These are phyloP conservation scores for Thryonomys swinderianus DNA, from an alignment of 2,113 vertebrate species.

Conservation along the genomic window DNA sequence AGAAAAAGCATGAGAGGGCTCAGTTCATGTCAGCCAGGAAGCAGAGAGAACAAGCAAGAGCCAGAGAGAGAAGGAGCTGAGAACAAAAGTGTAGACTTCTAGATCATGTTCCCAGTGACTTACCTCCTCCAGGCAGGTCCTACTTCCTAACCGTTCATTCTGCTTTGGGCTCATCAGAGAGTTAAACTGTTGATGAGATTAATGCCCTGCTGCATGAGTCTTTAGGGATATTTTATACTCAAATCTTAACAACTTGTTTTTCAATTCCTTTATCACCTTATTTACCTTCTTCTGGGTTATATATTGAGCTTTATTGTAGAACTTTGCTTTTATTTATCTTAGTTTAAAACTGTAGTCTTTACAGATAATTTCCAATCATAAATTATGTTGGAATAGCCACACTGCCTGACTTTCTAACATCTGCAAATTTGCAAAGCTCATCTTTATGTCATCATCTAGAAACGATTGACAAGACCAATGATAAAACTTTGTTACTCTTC, in stretches of 20 bases:
- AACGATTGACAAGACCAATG: conserved; percentile 20
- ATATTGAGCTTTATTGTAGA: neutral
- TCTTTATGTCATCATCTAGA: conserved; percentile 44
- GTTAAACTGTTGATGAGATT: neutral
- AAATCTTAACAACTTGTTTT: neutral
- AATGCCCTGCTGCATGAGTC: neutral
- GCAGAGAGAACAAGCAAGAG: neutral
- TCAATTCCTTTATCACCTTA: neutral
- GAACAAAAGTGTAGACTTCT: neutral
- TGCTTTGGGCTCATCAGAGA: neutral
- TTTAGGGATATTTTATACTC: neutral
- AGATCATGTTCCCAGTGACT: neutral
- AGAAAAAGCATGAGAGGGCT: neutral
- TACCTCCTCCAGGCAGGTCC: neutral
- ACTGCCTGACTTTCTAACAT: conserved; percentile 20
- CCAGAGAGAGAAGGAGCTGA: neutral
- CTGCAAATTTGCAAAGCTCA: conserved; percentile 8
- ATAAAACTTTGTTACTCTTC: conserved; percentile 3
- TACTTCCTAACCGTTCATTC: neutral
- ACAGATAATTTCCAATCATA: conserved; percentile 27
- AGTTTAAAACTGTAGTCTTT: neutral
- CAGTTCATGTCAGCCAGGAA: neutral
- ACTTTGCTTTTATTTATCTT: neutral
- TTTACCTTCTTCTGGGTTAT: neutral
- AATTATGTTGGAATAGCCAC: conserved; percentile 39